A percentile compares a stretch with the other conserved stretches of the same genome.
phyloP scores from a whole-genome alignment of 1,140 invertebrate genomes.

The Lerema accius region DNA sequence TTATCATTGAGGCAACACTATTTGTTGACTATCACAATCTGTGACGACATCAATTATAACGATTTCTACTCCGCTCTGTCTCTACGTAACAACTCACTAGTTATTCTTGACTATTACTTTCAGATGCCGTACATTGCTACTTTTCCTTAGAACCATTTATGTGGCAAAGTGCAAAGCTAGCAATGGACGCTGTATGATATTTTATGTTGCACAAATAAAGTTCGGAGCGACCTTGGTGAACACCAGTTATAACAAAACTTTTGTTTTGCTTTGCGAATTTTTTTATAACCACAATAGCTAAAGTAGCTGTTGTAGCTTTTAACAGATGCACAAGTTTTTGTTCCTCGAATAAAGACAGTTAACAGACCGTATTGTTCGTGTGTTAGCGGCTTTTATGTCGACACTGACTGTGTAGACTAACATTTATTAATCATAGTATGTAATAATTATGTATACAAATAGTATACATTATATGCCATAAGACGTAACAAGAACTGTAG shows the following conservation, averaged over 20 bases:
- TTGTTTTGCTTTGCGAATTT: conserved; percentile 50
- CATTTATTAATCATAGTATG: too few species aligned
- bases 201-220: conserved; percentile 12
- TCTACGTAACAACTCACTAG: conserved; percentile 34
- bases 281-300: conserved; percentile 43
- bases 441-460: too few species aligned
- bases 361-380: conserved; percentile 24
- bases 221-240: conserved; percentile 38
- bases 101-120: conserved; percentile 15
- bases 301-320: conserved; percentile 34
- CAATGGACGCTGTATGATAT: conserved; percentile 29
- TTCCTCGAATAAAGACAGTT: conserved; percentile 36
- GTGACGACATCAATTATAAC: conserved; percentile 45
- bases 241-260: conserved; percentile 51
- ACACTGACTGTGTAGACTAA: background rate
- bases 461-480: too few species aligned
- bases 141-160: background rate
- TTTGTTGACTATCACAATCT: conserved; percentile 39
- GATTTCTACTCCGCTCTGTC: conserved; percentile 44
- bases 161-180: conserved; percentile 5
- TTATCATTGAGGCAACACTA: conserved; percentile 35
- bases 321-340: conserved; percentile 36
- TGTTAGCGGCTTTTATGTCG: conserved; percentile 13
- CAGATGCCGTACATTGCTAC: conserved; percentile 31
- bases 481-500: too few species aligned